phyloP scores from a whole-genome alignment of 2,888 invertebrate species.

The Troides oblongomaculatus region DNA sequence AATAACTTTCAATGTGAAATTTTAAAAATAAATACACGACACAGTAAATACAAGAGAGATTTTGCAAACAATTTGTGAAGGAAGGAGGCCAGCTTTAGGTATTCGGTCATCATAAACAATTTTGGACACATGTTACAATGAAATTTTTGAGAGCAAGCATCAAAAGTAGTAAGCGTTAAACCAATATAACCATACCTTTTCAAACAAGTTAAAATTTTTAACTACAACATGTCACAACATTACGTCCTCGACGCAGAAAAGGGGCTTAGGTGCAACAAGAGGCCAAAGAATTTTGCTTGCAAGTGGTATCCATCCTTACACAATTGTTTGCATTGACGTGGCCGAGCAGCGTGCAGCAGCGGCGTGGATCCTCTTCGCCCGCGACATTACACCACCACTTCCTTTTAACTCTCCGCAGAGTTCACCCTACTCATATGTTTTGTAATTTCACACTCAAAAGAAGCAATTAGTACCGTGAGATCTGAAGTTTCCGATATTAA shows the following conservation, averaged over 20 bases:
- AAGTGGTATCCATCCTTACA: conserved; percentile 78
- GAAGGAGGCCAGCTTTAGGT: conserved; percentile 85
- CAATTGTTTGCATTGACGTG: conserved; percentile 76
- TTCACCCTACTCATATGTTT: conserved; percentile 40
- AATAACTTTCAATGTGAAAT: conserved; percentile 32
- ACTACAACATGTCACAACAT: conserved; percentile 77
- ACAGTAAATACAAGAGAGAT: conserved; percentile 53
- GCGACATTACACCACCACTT: conserved; percentile 21
- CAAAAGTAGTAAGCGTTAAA: conserved; percentile 67
- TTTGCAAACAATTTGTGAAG: conserved; percentile 94
- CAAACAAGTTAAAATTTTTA: conserved; percentile 66
- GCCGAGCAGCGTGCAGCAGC: conserved; percentile 33
- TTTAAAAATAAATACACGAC: conserved; percentile 28
- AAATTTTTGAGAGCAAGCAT: conserved; percentile 67
- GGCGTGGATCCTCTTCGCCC: conserved; percentile 50
- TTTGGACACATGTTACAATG: conserved; percentile 58
- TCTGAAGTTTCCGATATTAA: conserved; percentile 73
- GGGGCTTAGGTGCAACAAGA: conserved; percentile 53
- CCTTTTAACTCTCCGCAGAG: conserved; percentile 36
- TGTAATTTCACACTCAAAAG: conserved; percentile 66
- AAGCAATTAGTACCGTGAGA: conserved; percentile 71
- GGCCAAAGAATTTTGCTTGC: conserved; percentile 60
- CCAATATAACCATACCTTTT: conserved; percentile 79
- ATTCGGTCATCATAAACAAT: conserved; percentile 49
- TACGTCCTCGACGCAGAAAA: conserved; percentile 63